A percentile compares a stretch with the other conserved stretches of the same genome.
phyloP scores from a whole-genome alignment of 1,140 invertebrate genomes.

The Dryas iulia region DNA sequence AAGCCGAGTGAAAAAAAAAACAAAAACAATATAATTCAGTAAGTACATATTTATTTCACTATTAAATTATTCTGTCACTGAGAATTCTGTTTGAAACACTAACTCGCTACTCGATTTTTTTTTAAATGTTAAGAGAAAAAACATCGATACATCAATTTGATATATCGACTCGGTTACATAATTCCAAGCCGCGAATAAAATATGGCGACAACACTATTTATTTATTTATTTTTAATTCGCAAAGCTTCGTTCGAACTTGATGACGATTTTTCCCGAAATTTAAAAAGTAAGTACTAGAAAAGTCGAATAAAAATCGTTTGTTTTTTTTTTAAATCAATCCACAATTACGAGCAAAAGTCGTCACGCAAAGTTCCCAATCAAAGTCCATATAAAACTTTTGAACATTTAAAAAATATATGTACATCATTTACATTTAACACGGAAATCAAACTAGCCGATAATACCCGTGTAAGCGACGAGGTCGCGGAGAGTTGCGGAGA shows the following conservation, averaged over 20 bases:
- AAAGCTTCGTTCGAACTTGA: neutral
- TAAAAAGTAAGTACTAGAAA: neutral
- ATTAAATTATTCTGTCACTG: constrained; percentile 34
- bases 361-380: neutral
- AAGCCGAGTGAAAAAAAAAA: neutral
- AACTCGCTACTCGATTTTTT: constrained; percentile 13
- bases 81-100: constrained; percentile 25
- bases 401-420: constrained; percentile 2
- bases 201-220: constrained; percentile 15
- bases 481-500: constrained; percentile 19
- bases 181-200: constrained; percentile 17
- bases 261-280: neutral
- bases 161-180: constrained; percentile 32
- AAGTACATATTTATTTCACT: constrained; percentile 36
- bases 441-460: neutral
- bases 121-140: constrained; percentile 31
- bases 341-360: neutral
- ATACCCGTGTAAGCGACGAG: constrained; percentile 33
- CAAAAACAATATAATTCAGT: constrained; percentile 16
- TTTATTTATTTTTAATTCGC: constrained; percentile 6
- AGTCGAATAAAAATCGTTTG: neutral
- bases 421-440: constrained; percentile 1
- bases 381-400: neutral
- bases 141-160: constrained; percentile 36
- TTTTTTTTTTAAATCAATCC: neutral